These are phyloP conservation scores for Centropus unirufus DNA, from an alignment of 2,113 vertebrate genomes.

Conservation along the genomic window DNA sequence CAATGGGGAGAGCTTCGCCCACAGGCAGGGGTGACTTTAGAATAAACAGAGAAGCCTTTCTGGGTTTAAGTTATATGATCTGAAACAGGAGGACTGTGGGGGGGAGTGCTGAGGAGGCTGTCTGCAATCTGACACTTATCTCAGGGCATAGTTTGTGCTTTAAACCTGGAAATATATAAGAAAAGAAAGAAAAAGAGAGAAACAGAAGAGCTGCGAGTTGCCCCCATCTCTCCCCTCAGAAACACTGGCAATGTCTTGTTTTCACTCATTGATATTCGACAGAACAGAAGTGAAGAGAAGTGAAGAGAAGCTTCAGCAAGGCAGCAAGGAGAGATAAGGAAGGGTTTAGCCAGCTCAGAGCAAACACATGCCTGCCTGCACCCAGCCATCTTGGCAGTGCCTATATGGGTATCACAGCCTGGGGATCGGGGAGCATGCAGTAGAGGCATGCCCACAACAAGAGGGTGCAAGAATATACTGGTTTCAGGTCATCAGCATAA, in stretches of 20 bases:
- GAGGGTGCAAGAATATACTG: background rate
- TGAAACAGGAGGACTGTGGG: background rate
- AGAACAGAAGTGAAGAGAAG: background rate
- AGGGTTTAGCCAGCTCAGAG: background rate
- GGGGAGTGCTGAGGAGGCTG: background rate
- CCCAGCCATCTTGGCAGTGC: background rate
- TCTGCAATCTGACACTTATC: background rate
- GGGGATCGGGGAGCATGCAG: accelerated
- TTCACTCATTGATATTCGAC: constrained; percentile 10
- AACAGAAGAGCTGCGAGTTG: background rate
- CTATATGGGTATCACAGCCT: background rate
- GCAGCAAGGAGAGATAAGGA: constrained; percentile 36
- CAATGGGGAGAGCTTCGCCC: background rate
- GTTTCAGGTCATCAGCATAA: background rate
- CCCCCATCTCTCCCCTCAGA: background rate
- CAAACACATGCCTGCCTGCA: background rate
- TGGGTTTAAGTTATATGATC: background rate
- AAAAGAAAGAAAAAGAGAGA: background rate
- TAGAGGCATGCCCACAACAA: background rate
- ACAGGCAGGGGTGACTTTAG: background rate
- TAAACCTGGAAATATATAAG: background rate
- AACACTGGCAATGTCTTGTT: background rate
- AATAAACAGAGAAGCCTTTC: background rate
- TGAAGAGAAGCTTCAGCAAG: constrained; percentile 48
- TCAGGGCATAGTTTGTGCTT: background rate